phyloP scores from a whole-genome alignment of 2,888 invertebrate species.

The Mactromeris polynyma region DNA sequence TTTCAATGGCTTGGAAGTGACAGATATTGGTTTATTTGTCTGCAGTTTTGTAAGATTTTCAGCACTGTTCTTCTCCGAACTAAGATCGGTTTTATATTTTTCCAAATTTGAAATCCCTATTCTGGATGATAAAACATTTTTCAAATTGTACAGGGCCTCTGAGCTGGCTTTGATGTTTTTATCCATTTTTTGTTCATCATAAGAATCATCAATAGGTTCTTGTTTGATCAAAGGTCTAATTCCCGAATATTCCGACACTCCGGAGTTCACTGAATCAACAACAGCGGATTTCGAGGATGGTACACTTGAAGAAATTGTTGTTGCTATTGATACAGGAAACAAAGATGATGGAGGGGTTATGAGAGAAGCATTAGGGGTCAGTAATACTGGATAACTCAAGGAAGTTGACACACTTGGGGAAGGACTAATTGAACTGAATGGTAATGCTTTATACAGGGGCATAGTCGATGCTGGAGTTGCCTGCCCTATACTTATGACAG shows the following conservation, averaged over 20 bases:
- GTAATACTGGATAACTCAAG: slow-evolving; percentile 29
- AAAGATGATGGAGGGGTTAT: background rate
- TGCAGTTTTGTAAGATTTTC: background rate
- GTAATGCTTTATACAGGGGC: slow-evolving; percentile 29
- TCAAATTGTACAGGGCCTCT: slow-evolving; percentile 51
- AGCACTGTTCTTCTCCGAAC: background rate
- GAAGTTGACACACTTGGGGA: background rate
- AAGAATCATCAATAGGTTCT: slow-evolving; percentile 63
- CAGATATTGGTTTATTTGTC: background rate
- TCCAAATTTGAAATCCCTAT: slow-evolving; percentile 21
- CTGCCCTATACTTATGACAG: background rate
- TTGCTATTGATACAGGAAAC: background rate
- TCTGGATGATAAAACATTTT: slow-evolving; percentile 53
- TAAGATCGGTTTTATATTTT: background rate
- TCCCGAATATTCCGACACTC: background rate
- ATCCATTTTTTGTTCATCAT: slow-evolving; percentile 17
- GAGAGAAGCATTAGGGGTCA: slow-evolving; percentile 19
- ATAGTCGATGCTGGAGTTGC: slow-evolving; percentile 4
- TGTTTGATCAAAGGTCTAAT: slow-evolving; percentile 51
- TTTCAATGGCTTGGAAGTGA: background rate
- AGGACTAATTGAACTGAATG: slow-evolving; percentile 7
- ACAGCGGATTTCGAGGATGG: slow-evolving; percentile 9
- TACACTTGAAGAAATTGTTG: background rate
- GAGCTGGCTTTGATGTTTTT: slow-evolving; percentile 39
- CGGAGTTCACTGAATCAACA: background rate